These are phyloP conservation scores for Peromyscus nudipes DNA, from an alignment of 2,797 vertebrate genomes.

Conservation along the genomic window DNA sequence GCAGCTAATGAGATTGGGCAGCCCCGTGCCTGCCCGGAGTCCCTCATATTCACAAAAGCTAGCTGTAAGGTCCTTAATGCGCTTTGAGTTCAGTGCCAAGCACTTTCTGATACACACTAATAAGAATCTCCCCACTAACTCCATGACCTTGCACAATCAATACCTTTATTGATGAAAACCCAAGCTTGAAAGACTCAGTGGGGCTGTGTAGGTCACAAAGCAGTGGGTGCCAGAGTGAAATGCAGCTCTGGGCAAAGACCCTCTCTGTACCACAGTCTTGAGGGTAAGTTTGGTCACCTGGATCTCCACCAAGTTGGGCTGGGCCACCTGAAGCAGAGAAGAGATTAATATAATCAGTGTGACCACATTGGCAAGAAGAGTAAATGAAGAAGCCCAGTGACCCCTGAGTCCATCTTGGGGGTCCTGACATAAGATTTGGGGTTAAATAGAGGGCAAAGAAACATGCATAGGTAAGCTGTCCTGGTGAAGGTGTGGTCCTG, in stretches of 20 bases:
- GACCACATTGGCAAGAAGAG: background rate
- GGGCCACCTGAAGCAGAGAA: background rate
- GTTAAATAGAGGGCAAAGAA: background rate
- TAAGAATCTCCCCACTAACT: slow-evolving; percentile 12
- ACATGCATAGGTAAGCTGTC: too few relatives aligned
- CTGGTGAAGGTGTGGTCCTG: background rate
- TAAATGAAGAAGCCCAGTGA: background rate
- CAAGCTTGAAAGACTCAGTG: background rate
- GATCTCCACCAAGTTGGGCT: background rate
- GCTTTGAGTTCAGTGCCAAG: background rate
- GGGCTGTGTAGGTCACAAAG: background rate
- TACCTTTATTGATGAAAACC: slow-evolving; percentile 19
- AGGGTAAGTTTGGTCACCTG: background rate
- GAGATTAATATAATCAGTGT: background rate
- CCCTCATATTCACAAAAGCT: slow-evolving; percentile 32
- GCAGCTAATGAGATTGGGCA: background rate
- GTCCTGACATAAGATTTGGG: background rate
- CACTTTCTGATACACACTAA: slow-evolving; percentile 1
- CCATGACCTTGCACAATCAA: background rate
- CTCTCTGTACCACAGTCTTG: background rate
- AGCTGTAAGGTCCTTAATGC: background rate
- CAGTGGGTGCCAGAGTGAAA: background rate
- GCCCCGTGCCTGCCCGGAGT: background rate
- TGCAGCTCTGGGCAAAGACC: background rate
- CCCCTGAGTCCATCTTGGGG: background rate